A percentile compares a stretch with the other conserved stretches of the same genome.
phyloP scores from a whole-genome alignment of 2,113 vertebrate genomes.

The Neodontobutis hainanensis region DNA sequence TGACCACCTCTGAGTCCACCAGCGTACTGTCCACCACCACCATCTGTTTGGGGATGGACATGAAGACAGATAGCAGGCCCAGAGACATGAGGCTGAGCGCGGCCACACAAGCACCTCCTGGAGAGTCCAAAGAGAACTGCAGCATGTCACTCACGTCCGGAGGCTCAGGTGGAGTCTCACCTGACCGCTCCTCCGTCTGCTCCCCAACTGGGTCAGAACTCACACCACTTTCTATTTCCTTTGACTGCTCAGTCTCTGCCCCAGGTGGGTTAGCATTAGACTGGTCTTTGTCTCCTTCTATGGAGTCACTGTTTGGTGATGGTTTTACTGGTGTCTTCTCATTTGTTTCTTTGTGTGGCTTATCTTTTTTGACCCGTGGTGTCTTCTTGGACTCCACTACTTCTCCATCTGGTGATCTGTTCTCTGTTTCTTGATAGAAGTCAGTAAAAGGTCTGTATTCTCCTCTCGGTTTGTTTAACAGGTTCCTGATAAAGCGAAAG shows the following conservation, averaged over 20 bases:
- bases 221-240: constrained; percentile 5
- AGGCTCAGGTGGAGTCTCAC: neutral
- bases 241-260: rapidly evolving
- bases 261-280: neutral
- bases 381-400: neutral
- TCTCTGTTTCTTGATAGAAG: constrained; percentile 78
- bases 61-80: constrained; percentile 83
- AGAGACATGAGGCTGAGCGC: constrained; percentile 86
- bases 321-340: neutral
- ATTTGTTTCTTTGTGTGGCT: neutral
- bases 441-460: constrained; percentile 69
- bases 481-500: constrained; percentile 81
- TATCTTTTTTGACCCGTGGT: neutral
- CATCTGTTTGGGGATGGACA: constrained; percentile 91
- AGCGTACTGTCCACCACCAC: constrained; percentile 92
- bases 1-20: constrained; percentile 88
- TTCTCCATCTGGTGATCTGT: constrained; percentile 3
- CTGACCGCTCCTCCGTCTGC: rapidly evolving
- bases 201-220: neutral
- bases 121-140: constrained; percentile 83
- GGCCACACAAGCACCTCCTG: constrained; percentile 85
- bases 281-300: constrained; percentile 8
- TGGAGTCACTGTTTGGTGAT: neutral
- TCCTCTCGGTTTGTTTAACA: constrained; percentile 64
- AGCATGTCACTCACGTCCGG: constrained; percentile 71